Percentiles rank a stretch among this genome's conserved stretches.
phyloP scores from a whole-genome alignment of 2,113 vertebrate species.

The crab-eating macaque (Macaca fascicularis) region DNA sequence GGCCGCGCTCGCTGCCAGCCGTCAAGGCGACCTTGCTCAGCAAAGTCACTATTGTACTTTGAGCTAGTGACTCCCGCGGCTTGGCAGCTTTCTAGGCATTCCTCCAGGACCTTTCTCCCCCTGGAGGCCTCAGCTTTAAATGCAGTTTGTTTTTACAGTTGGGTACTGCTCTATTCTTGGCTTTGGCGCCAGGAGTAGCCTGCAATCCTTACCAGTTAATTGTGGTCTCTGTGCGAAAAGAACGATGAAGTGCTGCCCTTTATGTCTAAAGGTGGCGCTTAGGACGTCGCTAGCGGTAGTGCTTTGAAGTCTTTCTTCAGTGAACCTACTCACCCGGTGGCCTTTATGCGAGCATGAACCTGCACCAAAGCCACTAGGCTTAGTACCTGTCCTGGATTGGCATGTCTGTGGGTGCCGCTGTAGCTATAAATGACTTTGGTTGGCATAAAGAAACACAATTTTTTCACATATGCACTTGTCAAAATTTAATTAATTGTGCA shows the following conservation, averaged over 20 bases:
- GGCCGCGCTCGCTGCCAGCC: background rate
- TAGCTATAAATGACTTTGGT: background rate
- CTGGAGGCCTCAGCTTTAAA: constrained; percentile 39
- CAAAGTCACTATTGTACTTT: background rate
- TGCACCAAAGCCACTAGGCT: background rate
- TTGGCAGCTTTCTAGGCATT: constrained; percentile 20
- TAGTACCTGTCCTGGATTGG: background rate
- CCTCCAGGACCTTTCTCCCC: constrained; percentile 41
- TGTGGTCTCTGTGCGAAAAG: background rate
- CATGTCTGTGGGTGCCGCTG: background rate
- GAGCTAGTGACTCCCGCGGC: background rate
- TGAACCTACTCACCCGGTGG: background rate
- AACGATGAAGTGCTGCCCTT: constrained; percentile 6
- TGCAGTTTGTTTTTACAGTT: constrained; percentile 59
- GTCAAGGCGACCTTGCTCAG: constrained; percentile 44
- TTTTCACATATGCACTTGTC: background rate
- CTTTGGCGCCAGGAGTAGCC: constrained; percentile 21
- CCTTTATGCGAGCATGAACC: background rate
- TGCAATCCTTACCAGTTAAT: constrained; percentile 22
- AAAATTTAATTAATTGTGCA: background rate
- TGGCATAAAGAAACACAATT: background rate
- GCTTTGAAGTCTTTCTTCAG: constrained; percentile 53
- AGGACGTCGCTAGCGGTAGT: background rate
- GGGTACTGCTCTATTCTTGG: constrained; percentile 23
- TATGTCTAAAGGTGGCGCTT: background rate